Conservation (phyloP, 2,797 vertebrate genomes). For the Lophius americanus region DNA sequence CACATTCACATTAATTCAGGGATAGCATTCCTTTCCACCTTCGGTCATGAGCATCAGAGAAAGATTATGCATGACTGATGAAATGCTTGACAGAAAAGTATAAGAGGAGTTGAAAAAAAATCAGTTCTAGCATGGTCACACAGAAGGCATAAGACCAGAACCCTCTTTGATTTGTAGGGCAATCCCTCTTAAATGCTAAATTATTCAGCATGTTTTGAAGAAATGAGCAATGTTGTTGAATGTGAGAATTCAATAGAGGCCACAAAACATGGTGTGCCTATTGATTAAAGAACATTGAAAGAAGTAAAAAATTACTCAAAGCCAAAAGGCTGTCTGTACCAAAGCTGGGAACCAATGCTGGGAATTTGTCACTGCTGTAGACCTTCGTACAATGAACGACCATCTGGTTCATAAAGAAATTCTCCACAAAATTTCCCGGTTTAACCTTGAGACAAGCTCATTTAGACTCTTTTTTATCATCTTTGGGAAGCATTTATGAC, state of each 20-base stretch:
- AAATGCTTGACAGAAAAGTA: slow-evolving; percentile 43
- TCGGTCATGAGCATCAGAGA: slow-evolving; percentile 52
- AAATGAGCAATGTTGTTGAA: slow-evolving; percentile 2
- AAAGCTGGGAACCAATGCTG: neutral
- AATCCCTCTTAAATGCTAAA: slow-evolving; percentile 53
- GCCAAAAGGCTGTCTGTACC: neutral
- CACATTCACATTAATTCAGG: neutral
- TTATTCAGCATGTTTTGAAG: slow-evolving; percentile 59
- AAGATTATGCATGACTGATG: slow-evolving; percentile 58
- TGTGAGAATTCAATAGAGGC: slow-evolving; percentile 37
- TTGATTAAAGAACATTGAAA: slow-evolving; percentile 15
- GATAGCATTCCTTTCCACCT: too few species aligned
- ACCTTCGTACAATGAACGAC: too few species aligned
- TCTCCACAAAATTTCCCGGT: too few species aligned
- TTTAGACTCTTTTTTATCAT: too few species aligned
- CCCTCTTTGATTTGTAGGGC: slow-evolving; percentile 60
- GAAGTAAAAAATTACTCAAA: neutral
- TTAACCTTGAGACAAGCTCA: too few species aligned
- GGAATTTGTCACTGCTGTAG: neutral
- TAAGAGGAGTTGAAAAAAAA: slow-evolving; percentile 14
- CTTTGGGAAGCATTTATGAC: too few species aligned
- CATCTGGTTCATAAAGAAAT: too few species aligned
- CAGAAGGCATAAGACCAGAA: slow-evolving; percentile 39
- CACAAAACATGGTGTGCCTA: slow-evolving; percentile 23
- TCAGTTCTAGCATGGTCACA: slow-evolving; percentile 27